These are phyloP conservation scores for Rhorus exstirpatorius DNA, from an alignment of 2,888 invertebrate genomes.

Conservation along the genomic window DNA sequence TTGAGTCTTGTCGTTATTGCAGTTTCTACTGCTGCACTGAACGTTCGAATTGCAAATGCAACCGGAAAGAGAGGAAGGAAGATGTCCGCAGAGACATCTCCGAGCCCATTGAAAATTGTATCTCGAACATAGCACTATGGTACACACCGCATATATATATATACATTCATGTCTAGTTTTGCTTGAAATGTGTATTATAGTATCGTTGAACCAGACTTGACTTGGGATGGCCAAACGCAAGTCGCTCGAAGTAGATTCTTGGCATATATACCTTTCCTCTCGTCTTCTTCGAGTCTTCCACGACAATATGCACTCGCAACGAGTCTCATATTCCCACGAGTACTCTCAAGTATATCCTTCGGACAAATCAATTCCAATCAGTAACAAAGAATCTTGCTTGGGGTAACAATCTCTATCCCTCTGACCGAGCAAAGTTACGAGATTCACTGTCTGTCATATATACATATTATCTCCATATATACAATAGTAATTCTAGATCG, in stretches of 20 bases:
- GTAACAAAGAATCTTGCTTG: slow-evolving; percentile 41
- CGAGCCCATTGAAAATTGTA: slow-evolving; percentile 62
- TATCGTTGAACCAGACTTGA: slow-evolving; percentile 26
- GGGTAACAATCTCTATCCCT: slow-evolving; percentile 38
- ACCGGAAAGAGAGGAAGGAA: slow-evolving; percentile 19
- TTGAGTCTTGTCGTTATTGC: slow-evolving; percentile 37
- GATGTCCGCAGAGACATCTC: slow-evolving; percentile 59
- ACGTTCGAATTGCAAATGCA: slow-evolving; percentile 63
- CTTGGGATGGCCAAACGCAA: slow-evolving; percentile 36
- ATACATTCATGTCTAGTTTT: slow-evolving; percentile 4
- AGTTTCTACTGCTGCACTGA: slow-evolving; percentile 48
- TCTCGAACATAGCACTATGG: slow-evolving; percentile 27
- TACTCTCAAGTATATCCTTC: slow-evolving; percentile 46
- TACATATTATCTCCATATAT: slow-evolving; percentile 4
- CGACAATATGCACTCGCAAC: slow-evolving; percentile 58
- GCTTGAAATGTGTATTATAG: slow-evolving; percentile 23
- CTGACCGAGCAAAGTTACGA: slow-evolving; percentile 15
- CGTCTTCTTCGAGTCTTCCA: slow-evolving; percentile 34
- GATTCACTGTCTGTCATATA: not conserved
- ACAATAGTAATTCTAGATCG: not conserved
- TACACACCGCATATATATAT: slow-evolving; percentile 2
- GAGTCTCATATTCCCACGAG: slow-evolving; percentile 58
- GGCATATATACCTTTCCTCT: slow-evolving; percentile 24
- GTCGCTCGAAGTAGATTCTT: slow-evolving; percentile 27
- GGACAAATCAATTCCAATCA: slow-evolving; percentile 64